A percentile compares a stretch with the other conserved stretches of the same genome.
Evolutionary conservation across 2,113 vertebrate genomes (phyloP).

Genomic region (Odontophorus gujanensis): DNA sequence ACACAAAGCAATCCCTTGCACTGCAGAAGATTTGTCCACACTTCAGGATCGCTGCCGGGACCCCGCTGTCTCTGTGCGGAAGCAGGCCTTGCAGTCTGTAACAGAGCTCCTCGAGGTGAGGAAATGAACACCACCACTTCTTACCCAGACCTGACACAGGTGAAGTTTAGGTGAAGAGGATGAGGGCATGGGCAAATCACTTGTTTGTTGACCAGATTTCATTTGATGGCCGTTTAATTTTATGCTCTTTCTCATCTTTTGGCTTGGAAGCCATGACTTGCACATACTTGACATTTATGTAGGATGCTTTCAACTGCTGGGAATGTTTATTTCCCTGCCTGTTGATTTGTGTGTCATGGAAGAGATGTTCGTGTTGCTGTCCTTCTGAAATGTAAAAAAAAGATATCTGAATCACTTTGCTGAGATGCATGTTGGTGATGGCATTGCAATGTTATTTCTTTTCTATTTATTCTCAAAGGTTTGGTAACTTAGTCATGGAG

Average conservation of each 20-base stretch:
- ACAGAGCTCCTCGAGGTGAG: slow-evolving; percentile 91
- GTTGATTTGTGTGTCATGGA: slow-evolving; percentile 40
- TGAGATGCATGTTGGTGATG: slow-evolving; percentile 1
- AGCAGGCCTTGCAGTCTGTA: slow-evolving; percentile 89
- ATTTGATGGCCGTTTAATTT: background rate
- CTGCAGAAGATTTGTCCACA: slow-evolving; percentile 77
- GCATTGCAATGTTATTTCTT: slow-evolving; percentile 31
- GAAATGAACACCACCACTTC: background rate
- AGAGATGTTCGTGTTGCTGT: slow-evolving; percentile 57
- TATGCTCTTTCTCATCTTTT: slow-evolving; percentile 7
- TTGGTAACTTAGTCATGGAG: slow-evolving; percentile 9
- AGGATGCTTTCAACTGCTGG: slow-evolving; percentile 18
- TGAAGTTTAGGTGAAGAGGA: background rate
- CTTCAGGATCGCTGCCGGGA: slow-evolving; percentile 91
- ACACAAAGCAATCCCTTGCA: slow-evolving; percentile 73
- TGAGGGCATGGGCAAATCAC: background rate
- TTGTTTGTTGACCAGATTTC: background rate
- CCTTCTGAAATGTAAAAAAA: slow-evolving; percentile 40
- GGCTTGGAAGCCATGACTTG: background rate
- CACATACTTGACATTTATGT: background rate
- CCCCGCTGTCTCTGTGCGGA: slow-evolving; percentile 89
- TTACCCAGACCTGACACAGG: fast-evolving
- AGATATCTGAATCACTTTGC: slow-evolving; percentile 33
- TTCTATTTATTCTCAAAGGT: slow-evolving; percentile 50
- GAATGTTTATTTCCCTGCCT: slow-evolving; percentile 5